These are phyloP conservation scores for Clarias magur DNA, from an alignment of 2,113 vertebrate genomes.

Conservation along the genomic window DNA sequence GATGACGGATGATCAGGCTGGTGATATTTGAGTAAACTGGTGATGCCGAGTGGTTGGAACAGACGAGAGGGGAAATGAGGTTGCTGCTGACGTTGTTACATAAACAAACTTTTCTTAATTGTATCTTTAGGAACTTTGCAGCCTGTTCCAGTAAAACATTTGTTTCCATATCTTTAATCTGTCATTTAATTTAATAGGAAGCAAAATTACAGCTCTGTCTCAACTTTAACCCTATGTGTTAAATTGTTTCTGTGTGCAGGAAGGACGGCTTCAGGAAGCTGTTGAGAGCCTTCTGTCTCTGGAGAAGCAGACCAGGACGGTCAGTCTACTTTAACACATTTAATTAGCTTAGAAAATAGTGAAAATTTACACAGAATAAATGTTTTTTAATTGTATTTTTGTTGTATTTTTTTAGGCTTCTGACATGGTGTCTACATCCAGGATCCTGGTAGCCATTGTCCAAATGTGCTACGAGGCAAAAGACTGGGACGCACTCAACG, in stretches of 20 bases:
- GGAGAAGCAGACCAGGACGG: slow-evolving; percentile 97
- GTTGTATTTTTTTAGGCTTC: slow-evolving; percentile 78
- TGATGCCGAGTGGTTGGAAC: too few relatives aligned
- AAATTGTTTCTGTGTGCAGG: slow-evolving; percentile 67
- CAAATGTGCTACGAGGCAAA: slow-evolving; percentile 96
- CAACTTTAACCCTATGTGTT: not conserved
- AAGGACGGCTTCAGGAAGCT: slow-evolving; percentile 94
- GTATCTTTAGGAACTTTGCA: too few relatives aligned
- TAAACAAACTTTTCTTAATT: too few relatives aligned
- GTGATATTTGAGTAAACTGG: too few relatives aligned
- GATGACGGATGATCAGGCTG: too few relatives aligned
- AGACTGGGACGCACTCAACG: slow-evolving; percentile 96
- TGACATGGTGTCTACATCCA: slow-evolving; percentile 96
- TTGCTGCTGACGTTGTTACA: too few relatives aligned
- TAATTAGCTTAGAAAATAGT: too few relatives aligned
- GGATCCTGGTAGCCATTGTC: slow-evolving; percentile 93
- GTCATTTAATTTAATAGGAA: too few relatives aligned
- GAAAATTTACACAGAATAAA: not conserved
- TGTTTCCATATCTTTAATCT: too few relatives aligned
- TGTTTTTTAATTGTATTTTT: not conserved
- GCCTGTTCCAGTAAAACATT: too few relatives aligned
- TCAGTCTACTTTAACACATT: slow-evolving; percentile 64
- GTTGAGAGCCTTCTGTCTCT: slow-evolving; percentile 92
- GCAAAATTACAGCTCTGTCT: not conserved
- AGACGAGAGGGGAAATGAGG: too few relatives aligned